Percentiles rank a stretch among this genome's conserved stretches.
phyloP scores from a whole-genome alignment of 2,797 vertebrate species.

The Vireo griseus region DNA sequence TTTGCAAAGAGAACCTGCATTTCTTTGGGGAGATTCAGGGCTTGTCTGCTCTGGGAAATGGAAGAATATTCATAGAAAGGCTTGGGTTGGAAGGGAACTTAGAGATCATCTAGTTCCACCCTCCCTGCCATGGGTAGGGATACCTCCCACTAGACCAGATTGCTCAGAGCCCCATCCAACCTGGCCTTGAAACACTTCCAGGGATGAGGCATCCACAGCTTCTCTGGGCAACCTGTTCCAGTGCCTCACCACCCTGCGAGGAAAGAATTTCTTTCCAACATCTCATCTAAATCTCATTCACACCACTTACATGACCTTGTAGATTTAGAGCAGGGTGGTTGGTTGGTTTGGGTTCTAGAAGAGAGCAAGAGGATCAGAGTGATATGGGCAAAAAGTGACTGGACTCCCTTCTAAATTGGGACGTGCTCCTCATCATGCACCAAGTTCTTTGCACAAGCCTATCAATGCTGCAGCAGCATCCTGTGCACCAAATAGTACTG shows the following conservation, averaged over 20 bases:
- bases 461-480: not conserved
- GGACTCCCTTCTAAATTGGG: not conserved
- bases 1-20: not conserved
- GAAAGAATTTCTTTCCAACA: not conserved
- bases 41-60: not conserved
- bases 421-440: fast-evolving
- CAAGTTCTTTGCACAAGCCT: not conserved
- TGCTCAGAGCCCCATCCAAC: not conserved
- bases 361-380: not conserved
- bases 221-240: not conserved
- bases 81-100: not conserved
- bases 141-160: not conserved
- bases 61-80: not conserved
- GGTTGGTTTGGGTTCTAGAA: not conserved
- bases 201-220: not conserved
- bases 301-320: not conserved
- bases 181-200: not conserved
- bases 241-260: not conserved
- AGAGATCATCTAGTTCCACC: not conserved
- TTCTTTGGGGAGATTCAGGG: not conserved
- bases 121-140: not conserved
- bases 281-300: not conserved
- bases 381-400: not conserved
- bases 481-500: not conserved
- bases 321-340: not conserved